Evolutionary conservation across 2,113 vertebrate genomes (phyloP), one percentile per base, ranked within the genome.

Genomic region (Theristicus caerulescens): DNA sequence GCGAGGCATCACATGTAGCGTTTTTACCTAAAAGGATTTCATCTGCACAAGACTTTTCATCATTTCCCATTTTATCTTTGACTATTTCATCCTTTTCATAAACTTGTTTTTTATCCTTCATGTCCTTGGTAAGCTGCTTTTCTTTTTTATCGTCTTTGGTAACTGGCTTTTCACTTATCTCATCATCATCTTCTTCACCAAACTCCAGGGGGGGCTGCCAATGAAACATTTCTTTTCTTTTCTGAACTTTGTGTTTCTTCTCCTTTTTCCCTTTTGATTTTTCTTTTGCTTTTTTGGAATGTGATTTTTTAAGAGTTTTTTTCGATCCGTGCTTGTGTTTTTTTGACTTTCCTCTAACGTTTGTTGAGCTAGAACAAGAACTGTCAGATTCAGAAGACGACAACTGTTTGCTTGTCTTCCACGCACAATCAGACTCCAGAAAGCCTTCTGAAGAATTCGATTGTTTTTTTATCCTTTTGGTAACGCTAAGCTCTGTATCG

Each of bases 141-240:
- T 94, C 97, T 65, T 93, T 96, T 70, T 96, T 96, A 36, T 96
- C 82, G 16, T 98, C 94, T 77, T 82, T 96, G 9, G n/a, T 88
- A 77, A 90, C 54, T 0, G 44, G 96, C 57, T 97, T 98, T 67
- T 97, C 97, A 54, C 64, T 92, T 25, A 82, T 85, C 86, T 96
- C 96, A 7, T 98, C 97, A 1, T 99, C 99, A 2, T 99, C 99
- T 52, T 99, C 99, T 16, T 99, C 99, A 13, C 98, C 99, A 22
- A 99, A 99, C 96, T 99, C 99, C 15, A 99, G 96, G 0, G 99
- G 99, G 18, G 99, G 99, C 93, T 99, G 99, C 99, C 99, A 99
- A 61, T 99, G 99, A 90, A 99, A 99, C 2, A 93, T 97, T 82
- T 99, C 99, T 88, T 99, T 99, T 85, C 98, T 98, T 88, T 99